Evolutionary conservation across 2,113 vertebrate species (phyloP).

Genomic region (Gopherus flavomarginatus): DNA sequence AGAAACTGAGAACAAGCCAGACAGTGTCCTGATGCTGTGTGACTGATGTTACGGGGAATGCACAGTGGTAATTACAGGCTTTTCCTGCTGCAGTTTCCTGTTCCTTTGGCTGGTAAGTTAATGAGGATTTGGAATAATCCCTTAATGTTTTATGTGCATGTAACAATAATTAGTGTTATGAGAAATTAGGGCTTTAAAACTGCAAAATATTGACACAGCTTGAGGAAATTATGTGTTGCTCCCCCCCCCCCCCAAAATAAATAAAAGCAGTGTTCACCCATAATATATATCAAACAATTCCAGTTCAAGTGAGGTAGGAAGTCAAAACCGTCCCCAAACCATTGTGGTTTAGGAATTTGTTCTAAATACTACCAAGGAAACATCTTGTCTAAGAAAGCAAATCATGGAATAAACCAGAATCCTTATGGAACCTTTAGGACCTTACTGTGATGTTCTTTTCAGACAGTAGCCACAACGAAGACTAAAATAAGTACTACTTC

Average conservation of each 20-base stretch:
- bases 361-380: conserved; percentile 36
- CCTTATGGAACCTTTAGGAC: conserved; percentile 36
- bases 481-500: conserved; percentile 29
- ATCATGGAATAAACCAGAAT: conserved; percentile 63
- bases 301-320: not conserved
- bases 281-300: not conserved
- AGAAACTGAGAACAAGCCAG: not conserved
- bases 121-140: conserved; percentile 40
- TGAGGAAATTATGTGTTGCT: conserved; percentile 20
- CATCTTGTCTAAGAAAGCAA: conserved; percentile 35
- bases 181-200: conserved; percentile 23
- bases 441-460: conserved; percentile 47
- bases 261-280: not conserved
- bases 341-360: conserved; percentile 7
- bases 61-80: not conserved
- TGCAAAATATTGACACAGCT: conserved; percentile 29
- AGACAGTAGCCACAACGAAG: conserved; percentile 9
- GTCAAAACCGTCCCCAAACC: not conserved
- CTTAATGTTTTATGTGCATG: not conserved
- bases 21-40: not conserved
- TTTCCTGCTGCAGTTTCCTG: conserved; percentile 36
- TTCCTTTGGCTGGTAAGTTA: conserved; percentile 12
- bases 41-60: conserved; percentile 17
- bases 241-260: not conserved
- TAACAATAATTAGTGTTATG: conserved; percentile 39